phyloP scores from a whole-genome alignment of 2,888 invertebrate species.

The Anticlea derivata region DNA sequence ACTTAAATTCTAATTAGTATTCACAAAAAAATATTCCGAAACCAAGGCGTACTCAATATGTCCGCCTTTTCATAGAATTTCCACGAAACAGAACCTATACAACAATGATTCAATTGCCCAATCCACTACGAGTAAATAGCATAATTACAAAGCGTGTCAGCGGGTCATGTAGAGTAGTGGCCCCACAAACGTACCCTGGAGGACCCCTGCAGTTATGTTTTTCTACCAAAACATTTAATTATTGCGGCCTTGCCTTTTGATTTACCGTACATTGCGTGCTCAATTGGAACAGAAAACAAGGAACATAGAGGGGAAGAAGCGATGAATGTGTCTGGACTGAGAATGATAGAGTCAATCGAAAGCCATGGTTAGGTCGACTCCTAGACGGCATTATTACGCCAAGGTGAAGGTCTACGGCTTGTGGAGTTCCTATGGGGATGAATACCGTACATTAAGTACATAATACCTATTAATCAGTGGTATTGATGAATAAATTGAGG shows the following conservation, averaged over 20 bases:
- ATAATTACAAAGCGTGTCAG: conserved; percentile 58
- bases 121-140: conserved; percentile 59
- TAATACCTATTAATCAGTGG: conserved; percentile 41
- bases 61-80: conserved; percentile 39
- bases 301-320: conserved; percentile 29
- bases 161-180: conserved; percentile 64
- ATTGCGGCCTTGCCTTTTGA: conserved; percentile 2
- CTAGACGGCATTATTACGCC: conserved; percentile 57
- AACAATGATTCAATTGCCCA: conserved; percentile 62
- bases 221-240: conserved; percentile 19
- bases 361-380: conserved; percentile 41
- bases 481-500: conserved; percentile 55
- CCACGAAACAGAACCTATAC: conserved; percentile 47
- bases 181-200: conserved; percentile 53
- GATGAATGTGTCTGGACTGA: conserved; percentile 26
- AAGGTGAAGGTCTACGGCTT: conserved; percentile 64
- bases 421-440: conserved; percentile 57
- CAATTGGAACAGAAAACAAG: background rate
- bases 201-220: conserved; percentile 42
- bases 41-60: conserved; percentile 17
- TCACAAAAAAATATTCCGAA: conserved; percentile 1
- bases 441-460: conserved; percentile 34
- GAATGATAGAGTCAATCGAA: conserved; percentile 34
- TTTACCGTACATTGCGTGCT: conserved; percentile 42
- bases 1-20: conserved; percentile 6